phyloP scores from a whole-genome alignment of 2,113 vertebrate genomes.

The Phodopus roborovskii region DNA sequence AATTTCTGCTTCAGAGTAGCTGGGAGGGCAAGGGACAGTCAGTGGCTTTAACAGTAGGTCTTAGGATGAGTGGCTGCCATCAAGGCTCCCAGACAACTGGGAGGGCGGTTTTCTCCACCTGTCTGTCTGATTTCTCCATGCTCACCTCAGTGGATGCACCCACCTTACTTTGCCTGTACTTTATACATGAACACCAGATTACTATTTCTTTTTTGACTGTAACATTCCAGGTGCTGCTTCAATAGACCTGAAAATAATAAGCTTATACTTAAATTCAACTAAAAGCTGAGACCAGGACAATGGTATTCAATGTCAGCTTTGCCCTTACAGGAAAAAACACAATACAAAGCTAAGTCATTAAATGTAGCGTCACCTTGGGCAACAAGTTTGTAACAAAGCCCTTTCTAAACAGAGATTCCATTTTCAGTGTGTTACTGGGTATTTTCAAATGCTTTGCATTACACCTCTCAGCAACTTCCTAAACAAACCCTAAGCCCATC shows the following conservation, averaged over 20 bases:
- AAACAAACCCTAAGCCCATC: background rate
- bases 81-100: background rate
- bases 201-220: background rate
- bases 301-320: background rate
- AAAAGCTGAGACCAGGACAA: background rate
- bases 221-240: background rate
- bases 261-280: background rate
- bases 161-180: background rate
- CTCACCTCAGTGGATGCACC: background rate
- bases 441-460: background rate
- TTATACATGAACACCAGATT: background rate
- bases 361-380: background rate
- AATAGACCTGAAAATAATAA: slow-evolving; percentile 30
- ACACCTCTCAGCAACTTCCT: background rate
- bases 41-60: background rate
- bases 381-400: background rate
- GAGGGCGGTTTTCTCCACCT: background rate
- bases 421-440: background rate
- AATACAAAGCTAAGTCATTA: background rate
- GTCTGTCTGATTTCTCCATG: background rate
- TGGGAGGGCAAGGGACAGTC: background rate
- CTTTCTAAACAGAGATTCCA: background rate
- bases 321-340: background rate
- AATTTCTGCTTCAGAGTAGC: background rate
- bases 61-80: background rate